A percentile compares a stretch with the other conserved stretches of the same genome.
Conservation (phyloP, 2,888 invertebrate species). For the Stomorhina lunata region DNA sequence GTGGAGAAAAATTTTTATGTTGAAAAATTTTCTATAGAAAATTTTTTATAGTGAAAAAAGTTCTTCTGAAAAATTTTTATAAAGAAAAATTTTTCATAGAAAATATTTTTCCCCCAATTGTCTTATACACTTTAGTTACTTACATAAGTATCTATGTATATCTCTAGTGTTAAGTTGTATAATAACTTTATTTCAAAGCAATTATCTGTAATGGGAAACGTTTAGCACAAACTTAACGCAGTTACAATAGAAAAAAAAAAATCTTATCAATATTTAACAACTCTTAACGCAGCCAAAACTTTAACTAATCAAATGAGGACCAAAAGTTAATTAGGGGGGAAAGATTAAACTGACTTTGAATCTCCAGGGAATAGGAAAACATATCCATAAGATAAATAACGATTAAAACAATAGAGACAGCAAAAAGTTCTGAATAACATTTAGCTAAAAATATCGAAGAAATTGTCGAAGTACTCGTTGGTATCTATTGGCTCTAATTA, state of each 20-base stretch:
- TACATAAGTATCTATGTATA: too few relatives aligned
- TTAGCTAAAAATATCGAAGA: not conserved
- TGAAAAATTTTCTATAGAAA: too few relatives aligned
- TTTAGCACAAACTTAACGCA: conserved; percentile 43
- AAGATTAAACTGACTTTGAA: not conserved
- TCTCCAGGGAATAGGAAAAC: not conserved
- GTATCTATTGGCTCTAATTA: not conserved
- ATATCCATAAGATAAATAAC: conserved; percentile 37
- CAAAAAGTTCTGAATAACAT: conserved; percentile 5
- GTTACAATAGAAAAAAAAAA: not conserved
- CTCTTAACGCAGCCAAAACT: conserved; percentile 21
- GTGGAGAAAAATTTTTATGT: too few relatives aligned
- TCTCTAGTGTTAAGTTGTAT: too few relatives aligned
- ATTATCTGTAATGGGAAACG: conserved; percentile 58
- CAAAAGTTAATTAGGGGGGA: conserved; percentile 16
- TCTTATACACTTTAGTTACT: too few relatives aligned
- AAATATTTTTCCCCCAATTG: too few relatives aligned
- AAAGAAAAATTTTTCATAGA: too few relatives aligned
- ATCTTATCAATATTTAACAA: conserved; percentile 60
- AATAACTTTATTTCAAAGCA: conserved; percentile 43
- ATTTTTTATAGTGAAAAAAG: too few relatives aligned
- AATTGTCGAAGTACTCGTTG: not conserved
- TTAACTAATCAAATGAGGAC: conserved; percentile 40
- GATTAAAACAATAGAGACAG: conserved; percentile 49
- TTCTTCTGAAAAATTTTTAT: too few relatives aligned